Evolutionary conservation across 2,113 vertebrate species (phyloP).

Genomic region (Elaphurus davidianus): DNA sequence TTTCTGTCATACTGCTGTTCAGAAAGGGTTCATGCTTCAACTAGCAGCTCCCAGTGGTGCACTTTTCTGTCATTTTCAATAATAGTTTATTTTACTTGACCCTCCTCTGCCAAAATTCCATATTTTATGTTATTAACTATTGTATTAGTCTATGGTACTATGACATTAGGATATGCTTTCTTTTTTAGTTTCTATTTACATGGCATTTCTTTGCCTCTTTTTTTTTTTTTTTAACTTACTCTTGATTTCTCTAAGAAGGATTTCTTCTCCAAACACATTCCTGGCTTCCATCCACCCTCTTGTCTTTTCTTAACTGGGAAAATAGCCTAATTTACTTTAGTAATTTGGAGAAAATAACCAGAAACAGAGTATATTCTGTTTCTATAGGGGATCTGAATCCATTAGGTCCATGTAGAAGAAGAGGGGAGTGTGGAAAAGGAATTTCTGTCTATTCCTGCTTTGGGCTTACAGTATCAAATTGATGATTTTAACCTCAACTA

Average conservation of each 20-base stretch:
- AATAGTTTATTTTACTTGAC: background rate
- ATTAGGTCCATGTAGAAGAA: background rate
- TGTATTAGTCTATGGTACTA: background rate
- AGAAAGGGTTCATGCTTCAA: background rate
- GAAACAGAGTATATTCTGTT: background rate
- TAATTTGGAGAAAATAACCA: background rate
- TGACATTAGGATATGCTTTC: background rate
- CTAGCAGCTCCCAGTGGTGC: background rate
- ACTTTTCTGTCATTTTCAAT: background rate
- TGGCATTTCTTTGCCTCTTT: background rate
- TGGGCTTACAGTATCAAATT: background rate
- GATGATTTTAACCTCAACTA: background rate
- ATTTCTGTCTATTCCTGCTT: background rate
- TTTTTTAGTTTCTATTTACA: background rate
- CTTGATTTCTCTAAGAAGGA: background rate
- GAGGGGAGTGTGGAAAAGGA: background rate
- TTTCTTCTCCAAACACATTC: background rate
- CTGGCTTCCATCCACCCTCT: background rate
- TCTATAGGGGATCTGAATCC: background rate
- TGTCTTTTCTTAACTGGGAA: background rate
- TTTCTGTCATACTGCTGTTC: background rate
- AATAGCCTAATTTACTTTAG: background rate
- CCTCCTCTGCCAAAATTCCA: background rate
- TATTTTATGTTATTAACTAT: background rate
- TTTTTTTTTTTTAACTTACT: background rate